Evolutionary conservation across 2,888 invertebrate genomes (phyloP), one percentile per base, ranked within the genome.

Genomic region (Eupelmus urozonus): DNA sequence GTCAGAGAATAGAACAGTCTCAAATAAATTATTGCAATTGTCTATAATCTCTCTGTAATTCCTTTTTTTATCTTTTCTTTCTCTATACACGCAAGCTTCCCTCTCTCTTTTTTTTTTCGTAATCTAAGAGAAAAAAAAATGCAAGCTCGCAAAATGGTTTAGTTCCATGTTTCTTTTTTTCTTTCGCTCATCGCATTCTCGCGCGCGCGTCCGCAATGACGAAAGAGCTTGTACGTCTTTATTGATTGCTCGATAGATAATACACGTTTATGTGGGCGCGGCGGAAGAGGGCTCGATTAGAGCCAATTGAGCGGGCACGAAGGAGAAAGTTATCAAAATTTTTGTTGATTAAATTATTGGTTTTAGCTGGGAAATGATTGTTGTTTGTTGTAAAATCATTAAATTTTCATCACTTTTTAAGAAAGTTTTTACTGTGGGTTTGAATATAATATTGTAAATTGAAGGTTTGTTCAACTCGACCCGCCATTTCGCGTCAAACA

Each of bases 11-110:
- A 60, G 34, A 80, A 60, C 80, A 80, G 76, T 80, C 77, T 80
- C 73, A 80, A 80, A 80, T 77, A 80, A 73, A 80, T 80, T 77
- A 80, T 80, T 80, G 80, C 80, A 67, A 80, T 74, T 59, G 65
- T 80, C 77, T 70, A 70, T 77, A 65, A 75, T 70, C 60, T 78
- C 66, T 77, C 51, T 49, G 16, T 59, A 55, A 11, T 16, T 20
- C 20, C 7, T 53, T 20, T 23, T 53, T 7, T 18, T 20, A 45
- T 27, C 25, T 13, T 16, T 16, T 57, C 13, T 57, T 25, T 57
- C 25, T 57, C 27, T 27, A 53, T 53, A 53, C 20, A 20, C 16
- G 16, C 16, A 45, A 11, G 16, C 16, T 11, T 45, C 13, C 13
- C 9, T 45, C 13, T 45, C 9, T 45, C 9, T 51, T 51, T 51